Base-by-base conservation (phyloP, 2,797 vertebrate genomes). In the Gymnodraco acuticeps region DNA sequence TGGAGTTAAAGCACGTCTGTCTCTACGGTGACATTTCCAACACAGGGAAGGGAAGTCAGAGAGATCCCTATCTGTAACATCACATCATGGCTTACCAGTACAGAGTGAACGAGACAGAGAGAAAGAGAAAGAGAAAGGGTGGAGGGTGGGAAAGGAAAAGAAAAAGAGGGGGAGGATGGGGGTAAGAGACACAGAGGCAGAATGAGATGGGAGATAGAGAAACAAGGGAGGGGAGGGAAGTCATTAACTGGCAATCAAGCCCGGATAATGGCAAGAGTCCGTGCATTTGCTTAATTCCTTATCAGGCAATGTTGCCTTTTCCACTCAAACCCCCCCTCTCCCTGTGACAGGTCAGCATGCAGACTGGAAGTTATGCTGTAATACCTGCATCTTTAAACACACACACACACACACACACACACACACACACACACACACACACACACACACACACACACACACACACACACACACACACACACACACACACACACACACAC, bases 261-360 rank as follows among this genome's bases (percentile, higher is more conserved):
- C 69, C 63, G 10, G 63, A 80, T 77, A 76, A 88, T 69, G 82
- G 58, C 47, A 20, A 46, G 77, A 74, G 79, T 72, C 62, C 10
- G 31, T 75, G 82, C 77, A 82, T 88, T 86, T 84, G 81, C 70
- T 81, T 83, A 58, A 81, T 82, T 83, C 89, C 83, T 91, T 90
- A 87, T 89, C 88, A 87, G 88, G 84, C 78, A 84, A 89, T 90
- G 82, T 83, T 87, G 65, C 76, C 48, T 79, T 85, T 86, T 69
- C 71, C 71, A 61, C 74, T 60, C 68, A 61, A 17, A 48, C 64
- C 11, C 54, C 41, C 17, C 50, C 19, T 48, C 3, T 47, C 38
- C 15, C 20, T 48, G 54, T 82, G 77, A 83, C 80, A 79, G 73
- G 79, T 86, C 84, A 87, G 78, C 75, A 75, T 70, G 70, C 47